These are phyloP conservation scores for Galleria mellonella DNA, from an alignment of 1,140 invertebrate species.

Conservation along the genomic window DNA sequence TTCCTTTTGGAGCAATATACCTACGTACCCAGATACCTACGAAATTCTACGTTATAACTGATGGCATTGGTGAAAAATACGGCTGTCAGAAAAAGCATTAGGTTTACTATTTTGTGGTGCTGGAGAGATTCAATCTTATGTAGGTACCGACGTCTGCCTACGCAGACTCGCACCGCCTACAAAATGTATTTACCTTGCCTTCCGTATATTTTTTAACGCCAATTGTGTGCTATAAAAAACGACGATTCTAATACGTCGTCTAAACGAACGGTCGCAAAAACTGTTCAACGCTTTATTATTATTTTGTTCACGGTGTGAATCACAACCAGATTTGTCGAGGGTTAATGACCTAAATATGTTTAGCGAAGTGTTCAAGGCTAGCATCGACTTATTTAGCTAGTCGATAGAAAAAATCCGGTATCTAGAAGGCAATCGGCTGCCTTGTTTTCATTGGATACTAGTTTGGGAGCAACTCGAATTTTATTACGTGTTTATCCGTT, in stretches of 20 bases:
- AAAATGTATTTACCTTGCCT: slow-evolving; percentile 32
- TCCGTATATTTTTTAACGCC: slow-evolving; percentile 42
- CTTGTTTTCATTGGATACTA: slow-evolving; percentile 33
- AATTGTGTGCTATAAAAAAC: slow-evolving; percentile 32
- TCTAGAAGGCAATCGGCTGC: slow-evolving; percentile 37
- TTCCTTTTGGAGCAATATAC: too few relatives aligned
- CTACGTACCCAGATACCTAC: too few relatives aligned
- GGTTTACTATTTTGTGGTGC: too few relatives aligned
- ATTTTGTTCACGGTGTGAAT: slow-evolving; percentile 66
- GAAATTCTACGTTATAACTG: too few relatives aligned
- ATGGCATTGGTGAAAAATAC: too few relatives aligned
- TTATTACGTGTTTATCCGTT: slow-evolving; percentile 28
- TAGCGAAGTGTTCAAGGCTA: slow-evolving; percentile 69
- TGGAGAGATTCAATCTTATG: too few relatives aligned
- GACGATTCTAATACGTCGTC: slow-evolving; percentile 40
- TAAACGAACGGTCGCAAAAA: slow-evolving; percentile 62
- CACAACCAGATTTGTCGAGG: slow-evolving; percentile 69
- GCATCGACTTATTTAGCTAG: slow-evolving; percentile 50
- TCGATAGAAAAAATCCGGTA: slow-evolving; percentile 50
- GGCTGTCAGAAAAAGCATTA: too few relatives aligned
- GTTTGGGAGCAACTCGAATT: slow-evolving; percentile 22
- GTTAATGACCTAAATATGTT: slow-evolving; percentile 70
- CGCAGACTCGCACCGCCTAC: slow-evolving; percentile 15
- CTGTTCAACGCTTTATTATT: slow-evolving; percentile 62
- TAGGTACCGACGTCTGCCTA: slow-evolving; percentile 8